Base-by-base conservation (phyloP, 2,113 vertebrate genomes). In the Nothobranchius kuhntae region DNA sequence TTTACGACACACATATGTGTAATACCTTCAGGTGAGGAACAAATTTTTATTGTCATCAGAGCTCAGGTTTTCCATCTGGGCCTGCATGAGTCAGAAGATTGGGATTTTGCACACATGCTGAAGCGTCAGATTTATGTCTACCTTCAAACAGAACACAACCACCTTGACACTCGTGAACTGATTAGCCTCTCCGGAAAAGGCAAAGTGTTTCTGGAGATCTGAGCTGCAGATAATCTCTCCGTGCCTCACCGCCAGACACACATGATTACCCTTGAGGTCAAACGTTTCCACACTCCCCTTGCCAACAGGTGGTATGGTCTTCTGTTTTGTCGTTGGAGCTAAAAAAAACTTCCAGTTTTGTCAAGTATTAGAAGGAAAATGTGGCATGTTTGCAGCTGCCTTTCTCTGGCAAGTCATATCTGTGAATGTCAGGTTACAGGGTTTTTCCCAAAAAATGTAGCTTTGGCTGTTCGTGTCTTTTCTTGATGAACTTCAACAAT, bases 101-200 rank as follows among this genome's bases (percentile, higher is more conserved):
- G 68, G 54, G 78, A 77, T 87, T 89, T 83, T 71, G 66, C 79
- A 77, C 57, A 64, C 64, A 63, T 24, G 14, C 60, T 44, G 65
- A 66, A 62, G 68, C 76, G 21, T 73, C 76, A 88, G 78, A 89
- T 88, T 90, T 91, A 89, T 61, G 24, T 83, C 71, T 54, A 9
- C 71, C 80, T 88, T 90, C 82, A 90, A 90, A 90, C 75, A 9
- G 58, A 73, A 57, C 42, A 13, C 62, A 38, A 69, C 73, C 75
- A 67, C 83, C 85, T 67, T 68, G 75, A 89, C 83, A 89, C 87
- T 82, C 81, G 78, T 68, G 68, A 73, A 71, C 65, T 3, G 35
- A 3, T 62, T 26, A 65, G 73, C 67, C 71, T 67, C 17, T 68
- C 53, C 36, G 64, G 79, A 78, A 87, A 73, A 81, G 73, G 75